Evolutionary conservation across 2,113 vertebrate species (phyloP).

Genomic region (Amazona vittata): DNA sequence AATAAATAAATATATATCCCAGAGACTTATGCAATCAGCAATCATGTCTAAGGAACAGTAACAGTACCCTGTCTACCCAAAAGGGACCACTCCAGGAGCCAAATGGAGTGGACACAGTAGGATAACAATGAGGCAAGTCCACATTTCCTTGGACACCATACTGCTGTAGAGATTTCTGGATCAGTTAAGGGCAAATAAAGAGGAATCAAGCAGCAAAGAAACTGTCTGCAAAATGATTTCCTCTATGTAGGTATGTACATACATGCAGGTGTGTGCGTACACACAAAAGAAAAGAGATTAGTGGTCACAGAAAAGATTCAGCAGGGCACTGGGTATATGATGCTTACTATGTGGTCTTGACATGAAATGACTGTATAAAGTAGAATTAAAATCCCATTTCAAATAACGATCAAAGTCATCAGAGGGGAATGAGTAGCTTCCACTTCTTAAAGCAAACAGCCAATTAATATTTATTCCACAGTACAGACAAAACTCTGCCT

Average conservation of each 20-base stretch:
- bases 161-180: neutral
- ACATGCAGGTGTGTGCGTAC: neutral
- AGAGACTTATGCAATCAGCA: neutral
- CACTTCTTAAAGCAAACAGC: slow-evolving; percentile 65
- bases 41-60: neutral
- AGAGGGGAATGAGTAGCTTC: slow-evolving; percentile 33
- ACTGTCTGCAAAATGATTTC: neutral
- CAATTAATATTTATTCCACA: slow-evolving; percentile 76
- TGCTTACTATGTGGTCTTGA: neutral
- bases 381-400: slow-evolving; percentile 11
- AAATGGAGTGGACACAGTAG: neutral
- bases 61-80: neutral
- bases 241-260: neutral
- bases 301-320: neutral
- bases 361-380: neutral
- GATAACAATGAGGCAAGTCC: neutral
- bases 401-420: slow-evolving; percentile 53
- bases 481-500: slow-evolving; percentile 74
- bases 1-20: neutral
- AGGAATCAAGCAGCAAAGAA: neutral
- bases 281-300: neutral
- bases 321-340: neutral
- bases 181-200: neutral
- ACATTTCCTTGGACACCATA: neutral
- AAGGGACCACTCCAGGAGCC: neutral